Evolutionary conservation across 2,113 vertebrate species (phyloP), one percentile per base, ranked within the genome.

Genomic region (Cryptoleucopteryx plumbea): DNA sequence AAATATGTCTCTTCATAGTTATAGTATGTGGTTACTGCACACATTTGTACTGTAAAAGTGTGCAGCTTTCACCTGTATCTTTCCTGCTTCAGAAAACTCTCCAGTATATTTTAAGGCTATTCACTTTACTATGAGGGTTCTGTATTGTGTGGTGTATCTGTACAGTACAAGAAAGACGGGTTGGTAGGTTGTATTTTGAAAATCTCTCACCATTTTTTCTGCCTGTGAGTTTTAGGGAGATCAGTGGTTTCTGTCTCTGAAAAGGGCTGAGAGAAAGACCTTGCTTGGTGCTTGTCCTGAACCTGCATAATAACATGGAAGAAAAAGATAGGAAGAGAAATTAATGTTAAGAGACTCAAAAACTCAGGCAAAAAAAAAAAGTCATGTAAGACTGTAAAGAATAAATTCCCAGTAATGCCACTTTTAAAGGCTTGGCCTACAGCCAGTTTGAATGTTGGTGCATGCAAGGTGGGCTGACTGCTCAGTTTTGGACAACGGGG

Each of bases 31-130:
- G 6, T 62, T 67, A 20, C 22, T 56, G 9, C 12, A 16, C 8
- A 15, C 3, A 2, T 40, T 7, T 6, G 5, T 18, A 5, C 4
- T 16, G 11, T 18, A 31, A 16, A 83, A 71, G 3, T 3, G 1
- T 32, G 29, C 7, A 6, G 10, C 10, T 81, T 47, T 67, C 9
- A 13, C 16, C 53, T 21, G 3, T 36, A 22, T 48, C 23, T 18
- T 25, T 52, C 11, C 15, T 34, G 55, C 47, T 68, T 78, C 38
- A 77, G 52, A 72, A 75, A 77, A 50, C 31, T 40, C 31, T 58
- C 25, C 22, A 13, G 29, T 21, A 34, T 1, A 84, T 16, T 68
- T 48, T 25, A 67, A 65, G 3, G 19, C 25, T 77, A 13, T 36
- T 80, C 10, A 26, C 16, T 42, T 23, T 65, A 1, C 38, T 38